phyloP scores from a whole-genome alignment of 2,113 vertebrate species.

The Drymodes brunneopygia region DNA sequence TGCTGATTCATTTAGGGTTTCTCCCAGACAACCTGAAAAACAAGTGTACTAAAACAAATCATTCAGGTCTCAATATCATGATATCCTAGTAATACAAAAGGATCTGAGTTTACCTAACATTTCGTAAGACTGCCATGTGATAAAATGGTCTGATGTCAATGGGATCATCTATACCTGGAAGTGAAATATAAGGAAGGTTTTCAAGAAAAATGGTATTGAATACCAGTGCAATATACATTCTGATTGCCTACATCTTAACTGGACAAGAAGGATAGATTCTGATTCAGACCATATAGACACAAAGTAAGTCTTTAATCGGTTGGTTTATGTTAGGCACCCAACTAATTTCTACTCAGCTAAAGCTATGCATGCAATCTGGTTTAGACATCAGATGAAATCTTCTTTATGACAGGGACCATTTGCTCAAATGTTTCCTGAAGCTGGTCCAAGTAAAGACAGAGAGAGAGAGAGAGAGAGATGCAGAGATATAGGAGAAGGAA shows the following conservation, averaged over 20 bases:
- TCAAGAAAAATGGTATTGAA: neutral
- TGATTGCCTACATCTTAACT: neutral
- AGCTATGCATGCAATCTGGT: neutral
- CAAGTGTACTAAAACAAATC: neutral
- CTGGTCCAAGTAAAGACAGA: neutral
- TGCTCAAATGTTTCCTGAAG: neutral
- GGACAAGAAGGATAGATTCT: neutral
- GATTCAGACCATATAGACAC: neutral
- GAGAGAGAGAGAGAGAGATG: rapidly evolving
- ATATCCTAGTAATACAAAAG: neutral
- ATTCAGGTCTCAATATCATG: neutral
- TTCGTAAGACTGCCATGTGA: neutral
- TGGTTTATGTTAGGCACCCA: neutral
- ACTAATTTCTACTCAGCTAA: neutral
- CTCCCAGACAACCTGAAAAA: neutral
- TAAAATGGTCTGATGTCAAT: neutral
- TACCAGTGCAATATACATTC: neutral
- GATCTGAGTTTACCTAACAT: neutral
- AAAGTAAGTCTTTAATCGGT: neutral
- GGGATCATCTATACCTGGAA: neutral
- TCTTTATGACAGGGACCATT: neutral
- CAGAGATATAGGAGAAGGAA: neutral
- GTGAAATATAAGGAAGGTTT: neutral
- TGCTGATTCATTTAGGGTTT: neutral
- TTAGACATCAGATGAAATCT: neutral